A percentile compares a stretch with the other conserved stretches of the same genome.
Evolutionary conservation across 92 coral and sea anemone species (phyloP).

Genomic region (Porites cylindrica): DNA sequence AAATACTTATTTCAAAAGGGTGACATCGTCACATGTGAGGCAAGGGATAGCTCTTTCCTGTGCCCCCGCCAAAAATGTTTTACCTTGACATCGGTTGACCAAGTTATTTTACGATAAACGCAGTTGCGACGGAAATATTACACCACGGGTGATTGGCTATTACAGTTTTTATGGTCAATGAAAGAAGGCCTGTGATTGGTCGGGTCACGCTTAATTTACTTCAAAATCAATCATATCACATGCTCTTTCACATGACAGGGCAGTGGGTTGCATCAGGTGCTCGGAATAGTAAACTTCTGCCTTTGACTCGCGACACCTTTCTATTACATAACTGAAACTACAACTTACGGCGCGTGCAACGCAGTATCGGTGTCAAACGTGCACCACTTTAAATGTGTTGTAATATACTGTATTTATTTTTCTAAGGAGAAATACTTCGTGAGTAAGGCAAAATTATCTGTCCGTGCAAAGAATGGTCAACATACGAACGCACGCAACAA

Average conservation of each 20-base stretch:
- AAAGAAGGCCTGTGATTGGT: slow-evolving; percentile 18
- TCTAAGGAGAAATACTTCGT: background rate
- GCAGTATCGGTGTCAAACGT: background rate
- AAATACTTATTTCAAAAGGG: background rate
- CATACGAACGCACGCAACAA: background rate
- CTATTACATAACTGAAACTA: slow-evolving; percentile 1
- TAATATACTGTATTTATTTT: background rate
- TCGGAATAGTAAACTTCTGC: background rate
- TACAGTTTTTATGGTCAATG: background rate
- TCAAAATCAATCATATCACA: slow-evolving; percentile 22
- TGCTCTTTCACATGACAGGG: slow-evolving; percentile 25
- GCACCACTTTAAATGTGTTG: background rate
- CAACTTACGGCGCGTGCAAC: slow-evolving; percentile 3
- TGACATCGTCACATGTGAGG: background rate
- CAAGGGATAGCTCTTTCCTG: background rate
- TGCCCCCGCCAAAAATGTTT: slow-evolving; percentile 15
- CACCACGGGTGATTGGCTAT: slow-evolving; percentile 23
- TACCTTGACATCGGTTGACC: background rate
- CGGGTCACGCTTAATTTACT: background rate
- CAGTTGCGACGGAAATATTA: background rate
- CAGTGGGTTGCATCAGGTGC: slow-evolving; percentile 29
- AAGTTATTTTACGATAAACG: slow-evolving; percentile 10
- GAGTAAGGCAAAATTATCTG: background rate
- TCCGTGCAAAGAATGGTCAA: background rate
- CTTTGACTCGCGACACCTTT: background rate